Conservation (phyloP, 2,888 invertebrate genomes). For the Pyrrhia umbra region DNA sequence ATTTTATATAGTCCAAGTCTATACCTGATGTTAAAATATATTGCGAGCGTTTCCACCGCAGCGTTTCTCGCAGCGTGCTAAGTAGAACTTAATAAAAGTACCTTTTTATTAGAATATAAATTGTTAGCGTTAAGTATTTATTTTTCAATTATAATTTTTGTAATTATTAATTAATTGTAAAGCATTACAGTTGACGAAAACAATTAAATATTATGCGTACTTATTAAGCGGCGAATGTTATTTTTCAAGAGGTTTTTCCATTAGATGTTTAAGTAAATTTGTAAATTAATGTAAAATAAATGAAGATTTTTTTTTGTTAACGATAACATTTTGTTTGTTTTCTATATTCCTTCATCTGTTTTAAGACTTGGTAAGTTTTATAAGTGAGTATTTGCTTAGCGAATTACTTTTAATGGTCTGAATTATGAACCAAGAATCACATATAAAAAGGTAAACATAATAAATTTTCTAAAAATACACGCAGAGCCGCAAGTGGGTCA, state of each 20-base stretch:
- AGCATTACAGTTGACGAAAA: conserved; percentile 69
- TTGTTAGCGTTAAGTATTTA: conserved; percentile 87
- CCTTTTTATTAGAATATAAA: conserved; percentile 84
- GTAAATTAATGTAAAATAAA: conserved; percentile 90
- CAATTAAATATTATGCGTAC: conserved; percentile 71
- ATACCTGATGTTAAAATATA: not conserved
- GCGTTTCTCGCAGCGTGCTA: conserved; percentile 78
- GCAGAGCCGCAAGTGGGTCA: conserved; percentile 57
- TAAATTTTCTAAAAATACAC: conserved; percentile 64
- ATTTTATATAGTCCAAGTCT: not conserved
- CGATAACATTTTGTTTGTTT: conserved; percentile 67
- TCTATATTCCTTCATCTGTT: conserved; percentile 17
- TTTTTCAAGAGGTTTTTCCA: conserved; percentile 83
- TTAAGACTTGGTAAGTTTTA: conserved; percentile 17
- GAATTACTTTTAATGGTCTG: no score
- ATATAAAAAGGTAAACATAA: conserved; percentile 35
- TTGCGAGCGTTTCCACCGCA: conserved; percentile 75
- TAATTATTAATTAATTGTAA: conserved; percentile 81
- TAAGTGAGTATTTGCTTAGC: conserved; percentile 2
- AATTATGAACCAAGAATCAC: conserved; percentile 28
- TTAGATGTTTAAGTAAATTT: conserved; percentile 77
- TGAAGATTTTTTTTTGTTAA: conserved; percentile 89
- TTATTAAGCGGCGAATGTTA: conserved; percentile 81
- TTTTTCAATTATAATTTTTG: conserved; percentile 81
- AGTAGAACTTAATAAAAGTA: conserved; percentile 85